phyloP scores from a whole-genome alignment of 2,113 vertebrate species.

The Cyprinus carpio region DNA sequence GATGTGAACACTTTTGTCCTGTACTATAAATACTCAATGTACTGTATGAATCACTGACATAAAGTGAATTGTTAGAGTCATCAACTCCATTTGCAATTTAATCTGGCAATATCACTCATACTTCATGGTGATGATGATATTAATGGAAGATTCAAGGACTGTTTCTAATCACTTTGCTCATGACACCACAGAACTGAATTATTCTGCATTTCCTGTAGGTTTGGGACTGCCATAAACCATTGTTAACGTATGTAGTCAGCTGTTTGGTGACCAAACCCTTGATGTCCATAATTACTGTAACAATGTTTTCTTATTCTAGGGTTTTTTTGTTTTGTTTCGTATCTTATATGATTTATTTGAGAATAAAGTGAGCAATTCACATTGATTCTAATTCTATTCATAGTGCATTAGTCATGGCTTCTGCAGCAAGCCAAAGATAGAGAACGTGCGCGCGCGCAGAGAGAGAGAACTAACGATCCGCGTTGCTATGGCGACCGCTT shows the following conservation, averaged over 20 bases:
- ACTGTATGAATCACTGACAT: slow-evolving; percentile 47
- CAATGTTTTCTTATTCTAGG: slow-evolving; percentile 43
- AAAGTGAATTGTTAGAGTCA: neutral
- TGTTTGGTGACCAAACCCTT: slow-evolving; percentile 19
- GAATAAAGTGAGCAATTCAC: slow-evolving; percentile 58
- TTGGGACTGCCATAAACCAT: neutral
- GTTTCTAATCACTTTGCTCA: slow-evolving; percentile 18
- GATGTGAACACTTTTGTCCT: slow-evolving; percentile 31
- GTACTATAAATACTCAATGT: slow-evolving; percentile 37
- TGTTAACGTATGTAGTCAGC: neutral
- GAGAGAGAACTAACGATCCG: neutral
- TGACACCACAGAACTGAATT: slow-evolving; percentile 27
- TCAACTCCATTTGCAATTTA: slow-evolving; percentile 38
- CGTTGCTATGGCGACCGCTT: slow-evolving; percentile 60
- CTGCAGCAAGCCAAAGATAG: slow-evolving; percentile 26
- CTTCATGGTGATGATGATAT: slow-evolving; percentile 20
- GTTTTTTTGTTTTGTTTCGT: slow-evolving; percentile 29
- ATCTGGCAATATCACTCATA: slow-evolving; percentile 29
- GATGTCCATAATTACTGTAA: slow-evolving; percentile 19
- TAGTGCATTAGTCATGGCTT: slow-evolving; percentile 47
- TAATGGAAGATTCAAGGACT: neutral
- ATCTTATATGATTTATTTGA: slow-evolving; percentile 48
- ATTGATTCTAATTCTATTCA: slow-evolving; percentile 48
- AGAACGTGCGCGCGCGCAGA: neutral
- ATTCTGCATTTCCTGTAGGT: slow-evolving; percentile 6